A percentile compares a stretch with the other conserved stretches of the same genome.
phyloP scores from a whole-genome alignment of 2,113 vertebrate species.

The Peromyscus polionotus region DNA sequence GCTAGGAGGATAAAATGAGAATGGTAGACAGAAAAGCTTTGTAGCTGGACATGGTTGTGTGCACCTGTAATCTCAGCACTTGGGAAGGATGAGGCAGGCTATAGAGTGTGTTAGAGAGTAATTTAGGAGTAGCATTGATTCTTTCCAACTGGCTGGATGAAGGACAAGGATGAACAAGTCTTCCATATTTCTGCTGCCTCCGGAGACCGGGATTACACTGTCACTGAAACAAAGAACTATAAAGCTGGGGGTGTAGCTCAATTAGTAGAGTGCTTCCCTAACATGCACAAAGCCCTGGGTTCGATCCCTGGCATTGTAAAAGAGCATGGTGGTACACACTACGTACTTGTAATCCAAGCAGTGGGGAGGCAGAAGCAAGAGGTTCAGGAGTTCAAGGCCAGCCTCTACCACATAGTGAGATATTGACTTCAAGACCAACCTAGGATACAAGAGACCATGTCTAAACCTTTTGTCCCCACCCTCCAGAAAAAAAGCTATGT shows the following conservation, averaged over 20 bases:
- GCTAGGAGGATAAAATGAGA: neutral
- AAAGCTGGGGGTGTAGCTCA: neutral
- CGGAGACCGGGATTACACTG: neutral
- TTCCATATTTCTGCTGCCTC: neutral
- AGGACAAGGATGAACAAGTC: neutral
- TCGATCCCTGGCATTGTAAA: neutral
- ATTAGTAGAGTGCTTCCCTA: neutral
- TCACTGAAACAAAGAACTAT: neutral
- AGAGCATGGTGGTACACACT: neutral
- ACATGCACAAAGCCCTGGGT: neutral
- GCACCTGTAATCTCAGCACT: neutral
- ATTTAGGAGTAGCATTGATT: neutral
- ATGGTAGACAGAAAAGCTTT: neutral
- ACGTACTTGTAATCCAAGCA: neutral
- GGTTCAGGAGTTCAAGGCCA: neutral
- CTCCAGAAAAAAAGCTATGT: neutral
- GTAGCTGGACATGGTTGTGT: neutral
- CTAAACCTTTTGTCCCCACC: neutral
- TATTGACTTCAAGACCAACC: neutral
- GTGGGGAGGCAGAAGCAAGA: neutral
- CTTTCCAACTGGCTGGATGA: neutral
- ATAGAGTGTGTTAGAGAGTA: neutral
- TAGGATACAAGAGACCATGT: neutral
- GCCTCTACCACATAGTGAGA: neutral
- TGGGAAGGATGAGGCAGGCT: neutral